Evolutionary conservation across 2,888 invertebrate species (phyloP).

Genomic region (Pachymerium ferrugineum): DNA sequence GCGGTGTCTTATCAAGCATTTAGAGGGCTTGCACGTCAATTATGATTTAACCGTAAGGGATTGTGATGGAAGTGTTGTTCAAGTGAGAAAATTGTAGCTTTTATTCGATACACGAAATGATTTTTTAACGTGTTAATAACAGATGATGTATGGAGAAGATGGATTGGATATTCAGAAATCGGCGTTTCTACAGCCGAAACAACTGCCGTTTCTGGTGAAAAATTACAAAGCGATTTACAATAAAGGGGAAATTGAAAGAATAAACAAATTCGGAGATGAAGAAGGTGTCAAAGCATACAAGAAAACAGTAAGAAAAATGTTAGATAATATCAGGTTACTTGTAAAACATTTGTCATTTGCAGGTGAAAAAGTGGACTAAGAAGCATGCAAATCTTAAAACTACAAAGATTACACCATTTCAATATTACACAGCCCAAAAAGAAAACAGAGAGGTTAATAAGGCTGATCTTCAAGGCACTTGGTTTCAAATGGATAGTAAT

Average conservation of each 20-base stretch:
- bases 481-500: background rate
- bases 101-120: too few species aligned
- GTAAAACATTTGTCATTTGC: background rate
- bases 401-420: background rate
- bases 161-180: constrained; percentile 83
- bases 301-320: background rate
- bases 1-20: constrained; percentile 92
- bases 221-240: constrained; percentile 58
- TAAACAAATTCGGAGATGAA: too few species aligned
- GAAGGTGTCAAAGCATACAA: too few species aligned
- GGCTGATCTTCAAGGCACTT: background rate
- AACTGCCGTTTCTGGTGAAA: constrained; percentile 72
- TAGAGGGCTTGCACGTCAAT: constrained; percentile 87
- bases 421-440: background rate
- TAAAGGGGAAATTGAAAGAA: background rate
- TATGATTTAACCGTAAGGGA: constrained; percentile 96
- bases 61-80: constrained; percentile 84
- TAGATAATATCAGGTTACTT: background rate
- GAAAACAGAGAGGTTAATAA: background rate
- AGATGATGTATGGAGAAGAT: constrained; percentile 90
- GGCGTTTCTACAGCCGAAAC: constrained; percentile 70
- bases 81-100: too few species aligned
- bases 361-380: constrained; percentile 24
- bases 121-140: constrained; percentile 36
- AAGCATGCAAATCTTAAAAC: background rate